Evolutionary conservation across 23 tunicate genomes (phyloP).

Genomic region (Botrylloides violaceus): DNA sequence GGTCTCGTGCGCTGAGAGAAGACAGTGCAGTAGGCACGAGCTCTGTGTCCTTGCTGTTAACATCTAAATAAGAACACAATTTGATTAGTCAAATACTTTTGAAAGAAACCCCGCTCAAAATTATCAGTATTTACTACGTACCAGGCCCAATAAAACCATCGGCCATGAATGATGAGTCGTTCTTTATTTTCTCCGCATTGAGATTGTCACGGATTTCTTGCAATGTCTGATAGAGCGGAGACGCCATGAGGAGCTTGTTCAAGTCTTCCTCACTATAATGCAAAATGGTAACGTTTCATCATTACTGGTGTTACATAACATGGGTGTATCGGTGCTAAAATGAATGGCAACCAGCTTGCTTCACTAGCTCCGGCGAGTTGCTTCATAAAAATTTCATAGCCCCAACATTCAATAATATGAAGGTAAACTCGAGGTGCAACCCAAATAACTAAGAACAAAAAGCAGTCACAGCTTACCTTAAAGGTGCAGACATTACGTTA

Average conservation of each 20-base stretch:
- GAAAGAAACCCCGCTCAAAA: not conserved
- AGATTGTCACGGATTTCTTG: constrained; percentile 61
- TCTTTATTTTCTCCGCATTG: constrained; percentile 26
- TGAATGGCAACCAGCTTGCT: too few species aligned
- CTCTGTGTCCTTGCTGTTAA: constrained; percentile 50
- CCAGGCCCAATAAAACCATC: constrained; percentile 61
- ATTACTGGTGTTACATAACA: too few species aligned
- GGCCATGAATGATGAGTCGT: constrained; percentile 1
- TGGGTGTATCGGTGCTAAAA: too few species aligned
- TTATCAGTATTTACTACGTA: constrained; percentile 12
- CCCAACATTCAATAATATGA: too few species aligned
- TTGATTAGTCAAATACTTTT: not conserved
- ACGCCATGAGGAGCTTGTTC: constrained; percentile 50
- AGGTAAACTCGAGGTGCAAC: too few species aligned
- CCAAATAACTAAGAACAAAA: not conserved
- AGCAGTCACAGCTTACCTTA: constrained; percentile 25
- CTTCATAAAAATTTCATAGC: too few species aligned
- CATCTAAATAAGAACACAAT: constrained; percentile 25
- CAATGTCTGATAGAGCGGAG: constrained; percentile 80
- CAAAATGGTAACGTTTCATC: too few species aligned
- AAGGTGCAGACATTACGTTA: constrained; percentile 27
- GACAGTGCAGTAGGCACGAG: constrained; percentile 68
- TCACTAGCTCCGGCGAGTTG: too few species aligned
- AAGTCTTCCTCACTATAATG: constrained; percentile 76
- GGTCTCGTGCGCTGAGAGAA: constrained; percentile 53